Evolutionary conservation across 2,113 vertebrate genomes (phyloP).

Genomic region (Xiphophorus hellerii): DNA sequence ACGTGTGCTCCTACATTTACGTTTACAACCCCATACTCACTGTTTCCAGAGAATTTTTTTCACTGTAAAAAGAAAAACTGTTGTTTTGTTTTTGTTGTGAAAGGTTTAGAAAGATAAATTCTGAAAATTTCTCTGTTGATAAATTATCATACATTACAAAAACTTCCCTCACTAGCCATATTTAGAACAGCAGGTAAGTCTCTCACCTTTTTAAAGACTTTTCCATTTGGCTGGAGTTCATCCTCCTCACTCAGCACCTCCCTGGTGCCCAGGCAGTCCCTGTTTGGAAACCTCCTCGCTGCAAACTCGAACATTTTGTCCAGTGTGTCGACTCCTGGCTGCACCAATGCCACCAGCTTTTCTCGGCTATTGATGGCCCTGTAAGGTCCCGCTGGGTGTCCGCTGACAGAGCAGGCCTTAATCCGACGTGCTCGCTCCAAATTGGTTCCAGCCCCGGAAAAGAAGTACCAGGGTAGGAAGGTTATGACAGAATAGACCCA

Average conservation of each 20-base stretch:
- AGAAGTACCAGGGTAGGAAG: slow-evolving; percentile 93
- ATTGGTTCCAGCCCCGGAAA: slow-evolving; percentile 84
- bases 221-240: slow-evolving; percentile 94
- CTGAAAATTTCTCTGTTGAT: not conserved
- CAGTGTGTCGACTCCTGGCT: slow-evolving; percentile 88
- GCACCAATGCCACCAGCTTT: slow-evolving; percentile 84
- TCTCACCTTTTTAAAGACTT: slow-evolving; percentile 96
- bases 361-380: slow-evolving; percentile 86
- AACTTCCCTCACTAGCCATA: not conserved
- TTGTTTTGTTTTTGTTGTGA: not conserved
- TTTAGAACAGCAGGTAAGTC: too few species aligned
- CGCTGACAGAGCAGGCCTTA: slow-evolving; percentile 86
- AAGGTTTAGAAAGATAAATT: not conserved
- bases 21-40: too few species aligned
- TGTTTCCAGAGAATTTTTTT: not conserved
- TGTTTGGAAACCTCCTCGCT: slow-evolving; percentile 83
- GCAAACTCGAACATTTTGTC: slow-evolving; percentile 94
- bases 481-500: slow-evolving; percentile 91
- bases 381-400: slow-evolving; percentile 85
- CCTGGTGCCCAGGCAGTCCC: slow-evolving; percentile 91
- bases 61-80: not conserved
- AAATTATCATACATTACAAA: not conserved
- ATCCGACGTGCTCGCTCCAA: slow-evolving; percentile 84
- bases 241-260: slow-evolving; percentile 96
- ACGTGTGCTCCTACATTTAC: too few species aligned